A percentile compares a stretch with the other conserved stretches of the same genome.
phyloP scores from a whole-genome alignment of 2,888 invertebrate genomes.

The Rhingia campestris region DNA sequence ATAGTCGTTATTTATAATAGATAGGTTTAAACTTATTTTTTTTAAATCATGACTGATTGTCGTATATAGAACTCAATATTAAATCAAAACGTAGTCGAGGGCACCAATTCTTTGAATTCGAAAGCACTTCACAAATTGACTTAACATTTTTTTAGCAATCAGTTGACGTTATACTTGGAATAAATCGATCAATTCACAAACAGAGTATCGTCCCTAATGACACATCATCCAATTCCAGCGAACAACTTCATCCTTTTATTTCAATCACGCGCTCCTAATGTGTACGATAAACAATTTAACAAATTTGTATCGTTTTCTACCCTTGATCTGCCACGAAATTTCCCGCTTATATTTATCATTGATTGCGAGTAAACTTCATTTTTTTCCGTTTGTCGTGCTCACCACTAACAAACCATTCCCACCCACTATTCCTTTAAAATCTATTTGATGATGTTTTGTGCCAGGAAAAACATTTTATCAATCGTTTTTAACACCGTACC shows the following conservation, averaged over 20 bases:
- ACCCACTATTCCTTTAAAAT: conserved; percentile 52
- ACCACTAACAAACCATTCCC: conserved; percentile 31
- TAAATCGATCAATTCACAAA: background rate
- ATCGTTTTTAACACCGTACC: conserved; percentile 69
- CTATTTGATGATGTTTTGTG: conserved; percentile 53
- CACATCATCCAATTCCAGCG: conserved; percentile 5
- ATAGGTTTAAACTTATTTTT: too few relatives aligned
- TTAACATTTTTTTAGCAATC: background rate
- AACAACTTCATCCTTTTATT: conserved; percentile 6
- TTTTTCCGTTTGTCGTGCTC: conserved; percentile 10
- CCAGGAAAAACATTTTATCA: conserved; percentile 58
- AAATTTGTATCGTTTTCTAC: conserved; percentile 53
- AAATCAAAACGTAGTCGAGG: too few relatives aligned
- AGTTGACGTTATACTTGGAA: background rate
- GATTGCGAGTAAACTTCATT: conserved; percentile 57
- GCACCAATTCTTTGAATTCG: too few relatives aligned
- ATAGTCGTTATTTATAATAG: too few relatives aligned
- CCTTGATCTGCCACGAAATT: conserved; percentile 58
- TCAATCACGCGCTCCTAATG: conserved; percentile 59
- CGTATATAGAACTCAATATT: too few relatives aligned
- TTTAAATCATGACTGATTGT: too few relatives aligned
- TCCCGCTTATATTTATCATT: conserved; percentile 58
- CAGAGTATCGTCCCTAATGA: background rate
- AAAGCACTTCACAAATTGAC: too few relatives aligned
- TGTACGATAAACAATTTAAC: conserved; percentile 53